Percentiles rank a stretch among this genome's conserved stretches.
phyloP scores from a whole-genome alignment of 1,140 invertebrate species.

The Sycophila sp. region DNA sequence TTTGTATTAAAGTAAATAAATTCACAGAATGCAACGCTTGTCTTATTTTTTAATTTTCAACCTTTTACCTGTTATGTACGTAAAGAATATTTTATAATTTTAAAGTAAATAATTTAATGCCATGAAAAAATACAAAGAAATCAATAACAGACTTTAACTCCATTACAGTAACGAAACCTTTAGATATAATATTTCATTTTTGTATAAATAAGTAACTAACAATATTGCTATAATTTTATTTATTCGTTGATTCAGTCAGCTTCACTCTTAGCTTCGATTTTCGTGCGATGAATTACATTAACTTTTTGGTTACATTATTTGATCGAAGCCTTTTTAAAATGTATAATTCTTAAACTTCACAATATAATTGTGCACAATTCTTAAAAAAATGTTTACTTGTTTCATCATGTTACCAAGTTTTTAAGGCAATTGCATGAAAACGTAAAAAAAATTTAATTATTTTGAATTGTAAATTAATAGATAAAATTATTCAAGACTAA shows the following conservation, averaged over 20 bases:
- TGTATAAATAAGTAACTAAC: no score
- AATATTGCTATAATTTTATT: no score
- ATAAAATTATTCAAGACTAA: constrained; percentile 23
- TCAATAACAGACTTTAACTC: no score
- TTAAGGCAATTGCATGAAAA: neutral
- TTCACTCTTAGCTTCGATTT: neutral
- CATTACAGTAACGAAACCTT: no score
- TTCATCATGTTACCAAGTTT: neutral
- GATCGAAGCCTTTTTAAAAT: neutral
- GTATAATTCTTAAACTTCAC: neutral
- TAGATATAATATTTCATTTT: no score
- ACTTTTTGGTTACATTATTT: neutral
- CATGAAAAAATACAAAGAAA: no score
- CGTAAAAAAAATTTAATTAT: neutral
- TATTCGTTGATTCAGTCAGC: neutral
- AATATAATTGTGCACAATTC: constrained; percentile 1
- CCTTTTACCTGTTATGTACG: no score
- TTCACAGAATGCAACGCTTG: constrained; percentile 51
- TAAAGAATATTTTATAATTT: no score
- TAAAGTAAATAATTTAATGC: no score
- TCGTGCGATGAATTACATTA: neutral
- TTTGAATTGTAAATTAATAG: neutral
- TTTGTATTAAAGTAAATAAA: constrained; percentile 65
- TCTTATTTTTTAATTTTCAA: constrained; percentile 16
- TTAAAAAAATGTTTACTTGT: neutral